phyloP scores from a whole-genome alignment of 2,888 invertebrate genomes.

The Nineta flava region DNA sequence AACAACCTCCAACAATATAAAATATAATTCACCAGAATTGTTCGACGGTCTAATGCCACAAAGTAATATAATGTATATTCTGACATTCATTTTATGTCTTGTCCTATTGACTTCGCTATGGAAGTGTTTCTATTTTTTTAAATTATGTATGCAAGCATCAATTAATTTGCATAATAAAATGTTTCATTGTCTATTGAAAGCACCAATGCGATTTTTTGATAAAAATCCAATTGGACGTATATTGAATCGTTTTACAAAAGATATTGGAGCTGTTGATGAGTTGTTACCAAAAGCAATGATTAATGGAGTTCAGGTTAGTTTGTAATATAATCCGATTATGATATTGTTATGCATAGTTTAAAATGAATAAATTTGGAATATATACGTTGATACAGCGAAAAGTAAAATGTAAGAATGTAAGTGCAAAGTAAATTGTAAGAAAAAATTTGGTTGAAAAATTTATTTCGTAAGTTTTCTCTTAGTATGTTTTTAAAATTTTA shows the following conservation, averaged over 20 bases:
- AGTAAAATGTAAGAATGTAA: too few species aligned
- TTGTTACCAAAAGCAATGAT: not conserved
- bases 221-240: constrained; percentile 2
- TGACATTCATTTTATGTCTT: constrained; percentile 26
- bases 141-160: constrained; percentile 1
- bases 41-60: not conserved
- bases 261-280: constrained; percentile 3
- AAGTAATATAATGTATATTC: too few species aligned
- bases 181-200: not conserved
- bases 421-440: too few species aligned
- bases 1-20: not conserved
- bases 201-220: constrained; percentile 5
- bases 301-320: not conserved
- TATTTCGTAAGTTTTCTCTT: too few species aligned
- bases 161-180: constrained; percentile 1
- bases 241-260: constrained; percentile 3
- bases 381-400: too few species aligned
- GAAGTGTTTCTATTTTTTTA: not conserved
- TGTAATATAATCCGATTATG: too few species aligned
- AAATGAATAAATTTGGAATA: too few species aligned
- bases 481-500: too few species aligned
- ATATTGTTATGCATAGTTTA: too few species aligned
- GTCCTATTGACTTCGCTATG: constrained; percentile 20
- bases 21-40: not conserved
- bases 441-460: too few species aligned